Evolutionary conservation across 2,888 invertebrate genomes (phyloP).

Genomic region (Polia nebulosa): DNA sequence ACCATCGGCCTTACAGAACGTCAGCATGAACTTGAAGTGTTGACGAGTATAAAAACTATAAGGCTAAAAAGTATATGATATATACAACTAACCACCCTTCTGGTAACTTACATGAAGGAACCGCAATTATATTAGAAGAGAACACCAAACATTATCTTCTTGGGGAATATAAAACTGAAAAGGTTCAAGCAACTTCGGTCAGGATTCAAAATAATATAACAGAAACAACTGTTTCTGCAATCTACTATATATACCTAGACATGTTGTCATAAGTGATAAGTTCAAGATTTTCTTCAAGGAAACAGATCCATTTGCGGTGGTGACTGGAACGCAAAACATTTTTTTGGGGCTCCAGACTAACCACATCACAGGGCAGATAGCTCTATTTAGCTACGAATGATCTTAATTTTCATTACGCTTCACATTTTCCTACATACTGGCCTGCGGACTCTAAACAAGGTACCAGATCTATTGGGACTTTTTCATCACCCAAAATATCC

Average conservation of each 20-base stretch:
- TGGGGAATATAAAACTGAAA: not conserved
- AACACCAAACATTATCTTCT: slow-evolving; percentile 2
- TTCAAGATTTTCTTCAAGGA: not conserved
- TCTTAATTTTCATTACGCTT: not conserved
- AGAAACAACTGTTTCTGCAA: slow-evolving; percentile 1
- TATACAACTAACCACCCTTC: slow-evolving; percentile 12
- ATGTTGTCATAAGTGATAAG: not conserved
- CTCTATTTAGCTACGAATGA: not conserved
- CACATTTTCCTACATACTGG: not conserved
- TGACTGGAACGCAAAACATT: slow-evolving; percentile 9
- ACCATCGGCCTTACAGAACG: not conserved
- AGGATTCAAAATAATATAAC: not conserved
- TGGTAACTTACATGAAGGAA: slow-evolving; percentile 13
- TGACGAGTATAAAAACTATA: not conserved
- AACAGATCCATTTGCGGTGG: not conserved
- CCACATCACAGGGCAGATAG: not conserved
- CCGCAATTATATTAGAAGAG: slow-evolving; percentile 1
- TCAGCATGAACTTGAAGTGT: slow-evolving; percentile 8
- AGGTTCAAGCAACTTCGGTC: slow-evolving; percentile 13
- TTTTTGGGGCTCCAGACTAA: slow-evolving; percentile 1
- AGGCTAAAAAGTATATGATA: not conserved
- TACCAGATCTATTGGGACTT: slow-evolving; percentile 1
- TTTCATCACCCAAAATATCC: slow-evolving; percentile 1
- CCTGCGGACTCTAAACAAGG: not conserved
- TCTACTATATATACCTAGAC: slow-evolving; percentile 3